Evolutionary conservation across 2,797 vertebrate species (phyloP).

Genomic region (Cygnus olor): DNA sequence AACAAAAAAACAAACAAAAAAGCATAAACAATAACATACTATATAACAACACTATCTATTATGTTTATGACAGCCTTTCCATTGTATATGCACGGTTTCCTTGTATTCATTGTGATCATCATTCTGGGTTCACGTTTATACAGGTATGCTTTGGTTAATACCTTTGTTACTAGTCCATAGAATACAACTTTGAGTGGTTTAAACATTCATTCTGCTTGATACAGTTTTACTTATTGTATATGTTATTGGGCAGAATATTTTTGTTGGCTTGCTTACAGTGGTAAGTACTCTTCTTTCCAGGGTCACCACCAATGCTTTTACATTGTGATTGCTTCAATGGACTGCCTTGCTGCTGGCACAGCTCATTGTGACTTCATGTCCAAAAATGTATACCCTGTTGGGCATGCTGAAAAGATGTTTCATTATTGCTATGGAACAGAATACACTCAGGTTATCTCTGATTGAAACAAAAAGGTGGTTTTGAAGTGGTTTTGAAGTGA

Average conservation of each 20-base stretch:
- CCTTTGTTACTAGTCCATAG: background rate
- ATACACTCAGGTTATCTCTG: background rate
- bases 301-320: slow-evolving; percentile 12
- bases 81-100: background rate
- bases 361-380: background rate
- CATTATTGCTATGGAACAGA: background rate
- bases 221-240: background rate
- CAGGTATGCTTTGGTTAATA: slow-evolving; percentile 32
- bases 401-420: slow-evolving; percentile 11
- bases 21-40: background rate
- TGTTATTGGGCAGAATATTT: background rate
- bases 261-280: slow-evolving; percentile 2
- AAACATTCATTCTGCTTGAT: slow-evolving; percentile 1
- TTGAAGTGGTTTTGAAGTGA: background rate
- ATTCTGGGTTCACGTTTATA: background rate
- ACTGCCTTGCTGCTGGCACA: slow-evolving; percentile 20
- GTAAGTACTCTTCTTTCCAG: background rate
- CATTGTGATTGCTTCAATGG: background rate
- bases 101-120: slow-evolving; percentile 22
- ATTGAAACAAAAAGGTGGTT: background rate
- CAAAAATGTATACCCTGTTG: slow-evolving; percentile 12
- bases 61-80: background rate
- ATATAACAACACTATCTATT: background rate
- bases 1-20: background rate
- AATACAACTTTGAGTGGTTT: background rate